Conservation (phyloP, 2,113 vertebrate genomes). For the Ptilorrhoa leucosticta region DNA sequence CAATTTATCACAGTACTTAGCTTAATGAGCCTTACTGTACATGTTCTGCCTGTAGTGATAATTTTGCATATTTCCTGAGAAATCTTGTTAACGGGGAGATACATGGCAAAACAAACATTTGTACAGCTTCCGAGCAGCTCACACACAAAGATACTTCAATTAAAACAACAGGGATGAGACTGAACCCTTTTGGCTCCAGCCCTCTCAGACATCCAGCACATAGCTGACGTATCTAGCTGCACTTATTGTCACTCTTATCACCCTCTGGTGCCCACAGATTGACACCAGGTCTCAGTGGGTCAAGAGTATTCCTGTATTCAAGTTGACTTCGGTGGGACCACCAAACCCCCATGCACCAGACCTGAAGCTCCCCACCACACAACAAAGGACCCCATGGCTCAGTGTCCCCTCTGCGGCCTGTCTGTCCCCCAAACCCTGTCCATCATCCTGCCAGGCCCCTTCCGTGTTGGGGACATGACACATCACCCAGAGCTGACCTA, state of each 20-base stretch:
- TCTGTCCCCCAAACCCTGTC: background rate
- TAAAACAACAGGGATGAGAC: background rate
- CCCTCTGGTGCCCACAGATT: rapidly evolving
- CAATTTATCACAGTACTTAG: constrained; percentile 53
- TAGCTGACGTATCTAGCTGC: background rate
- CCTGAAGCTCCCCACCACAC: background rate
- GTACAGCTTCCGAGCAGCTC: background rate
- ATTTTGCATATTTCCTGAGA: constrained; percentile 53
- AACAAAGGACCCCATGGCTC: background rate
- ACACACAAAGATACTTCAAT: background rate
- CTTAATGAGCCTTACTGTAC: constrained; percentile 55
- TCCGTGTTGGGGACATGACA: rapidly evolving
- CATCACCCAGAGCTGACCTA: background rate
- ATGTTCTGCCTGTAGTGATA: constrained; percentile 50
- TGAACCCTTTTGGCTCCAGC: background rate
- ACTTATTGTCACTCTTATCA: background rate
- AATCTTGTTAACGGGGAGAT: constrained; percentile 31
- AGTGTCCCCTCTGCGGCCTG: background rate
- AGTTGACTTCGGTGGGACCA: background rate
- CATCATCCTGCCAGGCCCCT: background rate
- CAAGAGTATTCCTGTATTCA: background rate
- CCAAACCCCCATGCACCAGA: rapidly evolving
- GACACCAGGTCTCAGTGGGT: background rate
- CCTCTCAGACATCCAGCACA: rapidly evolving
- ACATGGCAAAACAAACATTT: constrained; percentile 50